Base-by-base conservation (phyloP, 1,140 invertebrate species). In the Melanaphis sacchari region DNA sequence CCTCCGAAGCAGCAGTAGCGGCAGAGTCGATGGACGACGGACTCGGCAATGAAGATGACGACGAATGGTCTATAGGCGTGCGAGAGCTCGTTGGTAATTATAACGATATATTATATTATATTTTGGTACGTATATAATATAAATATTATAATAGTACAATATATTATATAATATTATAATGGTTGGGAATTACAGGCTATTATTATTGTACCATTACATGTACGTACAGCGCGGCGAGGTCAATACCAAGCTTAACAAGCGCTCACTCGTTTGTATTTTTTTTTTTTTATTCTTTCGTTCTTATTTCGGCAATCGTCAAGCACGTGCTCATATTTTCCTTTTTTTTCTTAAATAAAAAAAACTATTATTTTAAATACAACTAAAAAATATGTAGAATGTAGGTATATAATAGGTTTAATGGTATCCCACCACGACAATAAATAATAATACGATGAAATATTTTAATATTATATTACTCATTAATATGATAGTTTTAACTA, bases 171-270 rank as follows among this genome's bases (percentile, higher is more conserved):
- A 76, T 76, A 18, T 24, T 46, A 36, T 88, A 88, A 43, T 87
- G 31, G 82, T 31, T 26, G 49, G 15, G 40, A 89, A 89, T 89
- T 59, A 90, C 87, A 24, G 31, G 36, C 59, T n/a, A n/a, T 90
- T 90, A 59, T 90, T 90, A 59, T 90, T 66, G 41, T 41, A 38
- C 26, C 52, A 54, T 8, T n/a, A 31, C 31, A 22, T 52, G 22
- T 52, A 52, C 7, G 52, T 52, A 52, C 59, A 15, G 15, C 15
- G 9, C 46, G n/a, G 1, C 49, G 88, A 59, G 88, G 88, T 90
- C 88, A 59, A 90, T 90, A 90, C 46, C 88, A 36, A 90, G 49
- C 49, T 90, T 54, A 59, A 59, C 52, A 66, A 90, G 18, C 21
- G 54, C 59, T 41, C n/a, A 21, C n/a, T 49, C n/a, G 7, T 49